These are phyloP conservation scores for Propithecus coquereli DNA, from an alignment of 2,113 vertebrate genomes.

Conservation along the genomic window DNA sequence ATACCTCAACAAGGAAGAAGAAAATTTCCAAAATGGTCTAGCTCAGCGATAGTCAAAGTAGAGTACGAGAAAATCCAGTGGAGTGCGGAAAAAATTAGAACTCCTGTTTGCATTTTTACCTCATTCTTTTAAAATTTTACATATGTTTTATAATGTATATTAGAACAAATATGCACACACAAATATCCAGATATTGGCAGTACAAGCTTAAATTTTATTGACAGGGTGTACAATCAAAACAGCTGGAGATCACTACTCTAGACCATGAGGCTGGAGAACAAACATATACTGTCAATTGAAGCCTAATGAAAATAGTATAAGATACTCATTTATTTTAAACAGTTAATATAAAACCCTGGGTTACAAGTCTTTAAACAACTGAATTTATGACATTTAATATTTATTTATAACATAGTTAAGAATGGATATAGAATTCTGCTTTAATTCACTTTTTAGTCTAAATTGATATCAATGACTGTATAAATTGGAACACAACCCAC, in stretches of 20 bases:
- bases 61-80: neutral
- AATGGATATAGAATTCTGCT: neutral
- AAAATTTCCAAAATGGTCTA: neutral
- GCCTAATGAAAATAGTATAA: neutral
- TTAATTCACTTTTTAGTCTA: slow-evolving; percentile 17
- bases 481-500: neutral
- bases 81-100: neutral
- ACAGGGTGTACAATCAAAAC: neutral
- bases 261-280: neutral
- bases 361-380: neutral
- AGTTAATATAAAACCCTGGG: neutral
- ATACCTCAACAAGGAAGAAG: neutral
- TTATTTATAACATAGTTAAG: neutral
- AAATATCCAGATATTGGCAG: neutral
- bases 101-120: neutral
- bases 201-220: neutral
- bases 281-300: neutral
- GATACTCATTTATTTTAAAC: neutral
- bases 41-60: neutral
- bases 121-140: neutral
- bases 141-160: neutral
- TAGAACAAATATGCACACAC: neutral
- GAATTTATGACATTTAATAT: neutral
- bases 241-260: neutral
- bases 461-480: neutral